phyloP scores from a whole-genome alignment of 2,113 vertebrate genomes.

The Desmodus rotundus region DNA sequence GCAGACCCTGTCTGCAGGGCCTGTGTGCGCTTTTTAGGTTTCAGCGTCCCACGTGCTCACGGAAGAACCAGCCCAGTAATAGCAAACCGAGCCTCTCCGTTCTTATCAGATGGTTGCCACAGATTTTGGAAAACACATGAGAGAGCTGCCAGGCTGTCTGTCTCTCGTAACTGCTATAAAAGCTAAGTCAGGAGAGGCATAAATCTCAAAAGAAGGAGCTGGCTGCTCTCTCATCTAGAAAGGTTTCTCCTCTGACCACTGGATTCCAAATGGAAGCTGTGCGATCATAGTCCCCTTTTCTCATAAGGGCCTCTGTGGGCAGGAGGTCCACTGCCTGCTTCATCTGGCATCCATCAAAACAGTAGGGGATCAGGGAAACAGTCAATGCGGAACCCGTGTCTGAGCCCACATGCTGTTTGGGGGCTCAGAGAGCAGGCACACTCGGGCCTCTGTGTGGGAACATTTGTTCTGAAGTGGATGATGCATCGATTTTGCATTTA shows the following conservation, averaged over 20 bases:
- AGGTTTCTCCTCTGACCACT: neutral
- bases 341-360: neutral
- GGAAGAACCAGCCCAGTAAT: neutral
- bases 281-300: neutral
- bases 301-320: neutral
- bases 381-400: neutral
- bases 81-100: neutral
- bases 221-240: neutral
- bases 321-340: neutral
- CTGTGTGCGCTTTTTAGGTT: neutral
- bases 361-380: neutral
- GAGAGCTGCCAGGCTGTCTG: neutral
- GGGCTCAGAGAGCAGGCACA: neutral
- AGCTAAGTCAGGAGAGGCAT: neutral
- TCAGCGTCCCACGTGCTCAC: neutral
- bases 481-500: neutral
- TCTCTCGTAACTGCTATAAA: neutral
- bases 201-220: neutral
- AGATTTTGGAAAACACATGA: neutral
- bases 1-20: no score
- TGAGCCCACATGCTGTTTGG: neutral
- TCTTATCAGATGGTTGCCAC: neutral
- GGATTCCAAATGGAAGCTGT: neutral
- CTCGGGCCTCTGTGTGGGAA: neutral
- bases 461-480: neutral